These are phyloP conservation scores for Drosophila biarmipes DNA, from an alignment of 1,140 invertebrate genomes.

Conservation along the genomic window DNA sequence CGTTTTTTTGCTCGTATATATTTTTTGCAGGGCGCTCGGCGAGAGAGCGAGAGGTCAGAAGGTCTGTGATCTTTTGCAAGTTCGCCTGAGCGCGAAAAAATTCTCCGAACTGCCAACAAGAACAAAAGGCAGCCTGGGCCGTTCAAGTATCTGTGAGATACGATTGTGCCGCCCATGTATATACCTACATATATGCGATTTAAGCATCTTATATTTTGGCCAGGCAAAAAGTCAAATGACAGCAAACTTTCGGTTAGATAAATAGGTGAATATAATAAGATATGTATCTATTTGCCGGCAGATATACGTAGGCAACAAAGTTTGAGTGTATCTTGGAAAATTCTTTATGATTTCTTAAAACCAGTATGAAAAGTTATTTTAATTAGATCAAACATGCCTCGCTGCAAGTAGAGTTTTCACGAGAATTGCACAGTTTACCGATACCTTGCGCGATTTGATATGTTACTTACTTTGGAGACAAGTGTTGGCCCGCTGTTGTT, in stretches of 20 bases:
- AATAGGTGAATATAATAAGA: slow-evolving; percentile 37
- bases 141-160: slow-evolving; percentile 51
- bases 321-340: neutral
- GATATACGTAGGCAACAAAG: slow-evolving; percentile 1
- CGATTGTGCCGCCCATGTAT: slow-evolving; percentile 45
- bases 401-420: neutral
- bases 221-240: slow-evolving; percentile 75
- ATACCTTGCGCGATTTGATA: slow-evolving; percentile 6
- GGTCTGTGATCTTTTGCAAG: slow-evolving; percentile 81
- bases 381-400: neutral
- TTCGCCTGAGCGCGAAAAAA: slow-evolving; percentile 61
- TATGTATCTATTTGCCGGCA: slow-evolving; percentile 17
- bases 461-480: slow-evolving; percentile 3
- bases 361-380: neutral
- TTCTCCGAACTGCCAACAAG: slow-evolving; percentile 58
- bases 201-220: slow-evolving; percentile 41
- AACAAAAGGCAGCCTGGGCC: slow-evolving; percentile 55
- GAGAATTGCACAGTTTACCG: slow-evolving; percentile 8
- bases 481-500: slow-evolving; percentile 23
- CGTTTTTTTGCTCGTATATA: slow-evolving; percentile 35
- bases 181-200: slow-evolving; percentile 9
- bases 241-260: slow-evolving; percentile 49
- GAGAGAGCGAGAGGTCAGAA: slow-evolving; percentile 70
- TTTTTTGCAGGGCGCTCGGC: slow-evolving; percentile 52
- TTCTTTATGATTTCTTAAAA: neutral